phyloP scores from a whole-genome alignment of 2,113 vertebrate species.

The Syngnathus scovelli region DNA sequence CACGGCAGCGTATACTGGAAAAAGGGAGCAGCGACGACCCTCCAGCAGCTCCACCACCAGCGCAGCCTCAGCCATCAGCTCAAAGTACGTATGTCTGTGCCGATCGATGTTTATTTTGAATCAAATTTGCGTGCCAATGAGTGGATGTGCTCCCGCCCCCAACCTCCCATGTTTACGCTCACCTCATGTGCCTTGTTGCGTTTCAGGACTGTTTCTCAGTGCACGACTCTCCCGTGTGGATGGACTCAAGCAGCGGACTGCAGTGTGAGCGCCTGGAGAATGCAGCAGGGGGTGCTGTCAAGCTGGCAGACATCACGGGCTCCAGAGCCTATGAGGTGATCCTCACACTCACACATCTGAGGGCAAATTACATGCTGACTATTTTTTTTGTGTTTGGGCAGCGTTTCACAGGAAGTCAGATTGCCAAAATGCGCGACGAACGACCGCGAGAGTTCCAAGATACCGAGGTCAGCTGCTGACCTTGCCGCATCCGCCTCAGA shows the following conservation, averaged over 20 bases:
- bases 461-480: slow-evolving; percentile 79
- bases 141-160: too few relatives aligned
- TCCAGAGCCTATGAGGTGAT: slow-evolving; percentile 90
- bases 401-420: slow-evolving; percentile 97
- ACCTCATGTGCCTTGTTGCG: neutral
- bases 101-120: neutral
- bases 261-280: slow-evolving; percentile 80
- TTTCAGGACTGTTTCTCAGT: slow-evolving; percentile 81
- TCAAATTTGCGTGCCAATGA: too few relatives aligned
- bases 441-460: slow-evolving; percentile 70
- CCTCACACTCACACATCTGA: neutral
- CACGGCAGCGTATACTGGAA: slow-evolving; percentile 94
- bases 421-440: slow-evolving; percentile 81
- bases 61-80: slow-evolving; percentile 71
- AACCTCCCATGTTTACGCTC: too few relatives aligned
- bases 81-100: slow-evolving; percentile 66
- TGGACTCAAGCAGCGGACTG: slow-evolving; percentile 85
- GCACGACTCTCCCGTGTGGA: slow-evolving; percentile 82
- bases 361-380: too few relatives aligned
- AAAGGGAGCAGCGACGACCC: slow-evolving; percentile 65
- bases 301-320: slow-evolving; percentile 79
- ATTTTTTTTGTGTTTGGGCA: slow-evolving; percentile 40
- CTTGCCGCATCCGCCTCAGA: neutral
- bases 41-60: slow-evolving; percentile 63
- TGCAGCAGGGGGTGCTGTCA: slow-evolving; percentile 75